Base-by-base conservation (phyloP, 2,113 vertebrate genomes). In the Paradisaea rubra region DNA sequence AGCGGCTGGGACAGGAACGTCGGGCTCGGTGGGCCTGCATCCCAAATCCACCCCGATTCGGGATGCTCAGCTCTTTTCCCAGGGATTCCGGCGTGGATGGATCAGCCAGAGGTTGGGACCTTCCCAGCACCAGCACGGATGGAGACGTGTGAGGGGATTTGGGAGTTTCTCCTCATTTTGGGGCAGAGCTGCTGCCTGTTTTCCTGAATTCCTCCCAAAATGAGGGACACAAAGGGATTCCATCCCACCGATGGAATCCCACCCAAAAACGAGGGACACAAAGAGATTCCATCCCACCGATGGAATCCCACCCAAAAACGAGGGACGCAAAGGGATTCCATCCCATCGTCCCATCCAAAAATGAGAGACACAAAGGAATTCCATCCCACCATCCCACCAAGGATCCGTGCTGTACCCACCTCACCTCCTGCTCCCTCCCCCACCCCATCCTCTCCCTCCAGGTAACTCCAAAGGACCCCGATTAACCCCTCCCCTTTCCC, bases 381-480 rank as follows among this genome's bases (percentile, higher is more conserved):
- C 35, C 49, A 31, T 5, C 66, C 72, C 39, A 22, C 13, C 13
- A 11, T 13, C 44, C 50, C 50, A 11, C 15, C 6, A 47, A 78
- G 28, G 21, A 47, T 54, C 27, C 0, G 0, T 2, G 13, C 39
- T 24, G 77, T 44, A 15, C 14, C 15, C 33, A 6, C 47, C n/a
- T 27, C 71, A 31, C 22, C 42, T 44, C 83, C 80, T 22, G 24
- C 44, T n/a, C 13, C 60, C 35, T 22, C 39, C 39, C 39, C 39
- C 39, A 39, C 6, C 33, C 70, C 47, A 21, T 5, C 68, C 88
- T 12, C 50, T 44, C 65, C 42, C 56, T 3, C 2, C 33, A 37
- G 93, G 65, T 88, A 90, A 94, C 96, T 89, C 50, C 30, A 10
- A 91, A 96, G 90, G 90, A 88, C 91, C 71, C 61, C 54, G 56